Percentiles rank a stretch among this genome's conserved stretches.
Conservation (phyloP, 2,797 vertebrate species). For the Anabacerthia variegaticeps region DNA sequence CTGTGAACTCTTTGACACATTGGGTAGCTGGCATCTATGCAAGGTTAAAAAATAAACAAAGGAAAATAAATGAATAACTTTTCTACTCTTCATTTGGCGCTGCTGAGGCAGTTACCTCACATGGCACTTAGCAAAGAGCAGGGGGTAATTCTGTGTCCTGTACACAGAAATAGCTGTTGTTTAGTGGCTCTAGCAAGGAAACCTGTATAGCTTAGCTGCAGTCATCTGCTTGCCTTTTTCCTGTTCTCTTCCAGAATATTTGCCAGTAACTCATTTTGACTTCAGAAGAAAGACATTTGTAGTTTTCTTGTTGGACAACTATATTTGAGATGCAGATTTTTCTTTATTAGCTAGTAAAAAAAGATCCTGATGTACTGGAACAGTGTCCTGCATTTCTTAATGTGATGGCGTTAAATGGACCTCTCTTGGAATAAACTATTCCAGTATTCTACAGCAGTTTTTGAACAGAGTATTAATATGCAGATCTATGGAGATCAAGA, state of each 20-base stretch:
- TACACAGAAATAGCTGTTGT: not conserved
- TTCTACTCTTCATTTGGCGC: not conserved
- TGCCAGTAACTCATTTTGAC: not conserved
- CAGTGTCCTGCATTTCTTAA: not conserved
- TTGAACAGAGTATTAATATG: constrained; percentile 17
- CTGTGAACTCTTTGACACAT: not conserved
- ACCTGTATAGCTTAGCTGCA: not conserved
- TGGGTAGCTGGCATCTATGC: not conserved
- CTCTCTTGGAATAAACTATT: not conserved
- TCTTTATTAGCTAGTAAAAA: not conserved
- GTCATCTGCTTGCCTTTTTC: not conserved
- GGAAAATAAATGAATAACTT: constrained; percentile 35
- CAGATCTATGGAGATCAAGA: not conserved
- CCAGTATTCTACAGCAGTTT: not conserved
- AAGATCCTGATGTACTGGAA: not conserved
- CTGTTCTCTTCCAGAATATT: not conserved
- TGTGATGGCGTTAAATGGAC: not conserved
- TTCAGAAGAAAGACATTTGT: not conserved
- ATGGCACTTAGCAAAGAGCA: not conserved
- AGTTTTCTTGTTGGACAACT: not conserved
- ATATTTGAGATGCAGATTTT: not conserved
- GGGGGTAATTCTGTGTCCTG: not conserved
- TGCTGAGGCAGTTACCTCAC: not conserved
- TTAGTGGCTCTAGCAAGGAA: not conserved
- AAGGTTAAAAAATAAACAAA: constrained; percentile 40